These are phyloP conservation scores for Acleris sparsana DNA, from an alignment of 2,888 invertebrate species.

Conservation along the genomic window DNA sequence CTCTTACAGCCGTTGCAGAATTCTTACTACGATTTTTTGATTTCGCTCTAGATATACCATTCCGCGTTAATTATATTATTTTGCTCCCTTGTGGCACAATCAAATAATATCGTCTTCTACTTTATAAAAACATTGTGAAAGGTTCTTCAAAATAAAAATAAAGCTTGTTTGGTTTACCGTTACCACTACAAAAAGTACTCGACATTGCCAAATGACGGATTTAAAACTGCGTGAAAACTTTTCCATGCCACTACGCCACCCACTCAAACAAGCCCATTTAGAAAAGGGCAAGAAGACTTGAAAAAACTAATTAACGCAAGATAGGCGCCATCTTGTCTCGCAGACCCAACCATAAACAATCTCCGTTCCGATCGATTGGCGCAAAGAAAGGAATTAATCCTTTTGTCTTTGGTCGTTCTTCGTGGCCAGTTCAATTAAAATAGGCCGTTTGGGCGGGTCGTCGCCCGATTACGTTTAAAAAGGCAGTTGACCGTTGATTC, in stretches of 20 bases:
- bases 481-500: conserved; percentile 29
- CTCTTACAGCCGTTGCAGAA: too few species aligned
- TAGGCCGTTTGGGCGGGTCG: conserved; percentile 25
- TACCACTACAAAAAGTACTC: too few species aligned
- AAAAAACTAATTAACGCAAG: conserved; percentile 13
- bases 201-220: too few species aligned
- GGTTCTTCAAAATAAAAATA: too few species aligned
- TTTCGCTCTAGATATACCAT: too few species aligned
- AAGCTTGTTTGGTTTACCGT: too few species aligned
- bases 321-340: conserved; percentile 29
- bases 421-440: conserved; percentile 30
- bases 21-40: too few species aligned
- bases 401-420: conserved; percentile 33
- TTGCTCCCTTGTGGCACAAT: too few species aligned
- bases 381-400: conserved; percentile 30
- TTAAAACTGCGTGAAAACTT: neutral
- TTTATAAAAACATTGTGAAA: too few species aligned
- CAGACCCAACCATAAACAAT: conserved; percentile 16
- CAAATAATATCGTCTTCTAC: too few species aligned
- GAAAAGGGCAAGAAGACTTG: neutral
- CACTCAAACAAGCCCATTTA: neutral
- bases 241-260: neutral
- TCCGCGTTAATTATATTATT: too few species aligned
- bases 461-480: conserved; percentile 32
- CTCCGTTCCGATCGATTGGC: conserved; percentile 28